phyloP scores from a whole-genome alignment of 2,888 invertebrate species.

The Mayetiola destructor region DNA sequence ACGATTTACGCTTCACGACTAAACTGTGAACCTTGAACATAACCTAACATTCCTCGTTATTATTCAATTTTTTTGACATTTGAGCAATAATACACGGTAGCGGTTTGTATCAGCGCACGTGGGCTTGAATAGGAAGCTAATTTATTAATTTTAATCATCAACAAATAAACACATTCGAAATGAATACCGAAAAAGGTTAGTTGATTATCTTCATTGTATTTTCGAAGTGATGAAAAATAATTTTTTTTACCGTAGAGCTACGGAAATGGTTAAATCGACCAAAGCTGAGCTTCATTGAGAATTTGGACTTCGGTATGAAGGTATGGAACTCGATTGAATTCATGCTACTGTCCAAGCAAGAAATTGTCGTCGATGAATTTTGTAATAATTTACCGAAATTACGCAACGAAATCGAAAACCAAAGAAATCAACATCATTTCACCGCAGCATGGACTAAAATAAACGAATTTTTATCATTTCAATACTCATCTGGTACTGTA shows the following conservation, averaged over 20 bases:
- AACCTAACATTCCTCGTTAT: background rate
- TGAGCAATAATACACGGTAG: background rate
- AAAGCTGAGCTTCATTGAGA: constrained; percentile 25
- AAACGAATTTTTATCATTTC: constrained; percentile 23
- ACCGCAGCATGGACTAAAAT: constrained; percentile 19
- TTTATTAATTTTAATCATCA: too few species aligned
- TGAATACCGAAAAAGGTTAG: constrained; percentile 11
- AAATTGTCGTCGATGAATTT: constrained; percentile 29
- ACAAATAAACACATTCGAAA: background rate
- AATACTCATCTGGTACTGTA: constrained; percentile 21
- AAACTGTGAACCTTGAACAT: too few species aligned
- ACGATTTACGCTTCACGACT: too few species aligned
- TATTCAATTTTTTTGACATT: background rate
- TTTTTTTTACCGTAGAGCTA: constrained; percentile 25
- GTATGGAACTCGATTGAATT: constrained; percentile 32
- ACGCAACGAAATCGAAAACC: background rate
- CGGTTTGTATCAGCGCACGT: background rate
- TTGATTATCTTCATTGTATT: background rate
- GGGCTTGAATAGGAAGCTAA: background rate
- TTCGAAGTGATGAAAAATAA: background rate
- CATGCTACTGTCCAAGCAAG: constrained; percentile 27
- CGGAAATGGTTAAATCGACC: constrained; percentile 27
- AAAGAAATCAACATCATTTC: constrained; percentile 12
- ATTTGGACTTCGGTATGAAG: constrained; percentile 29
- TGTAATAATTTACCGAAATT: constrained; percentile 17